Evolutionary conservation across 2,113 vertebrate genomes (phyloP).

Genomic region (Pogona vitticeps): DNA sequence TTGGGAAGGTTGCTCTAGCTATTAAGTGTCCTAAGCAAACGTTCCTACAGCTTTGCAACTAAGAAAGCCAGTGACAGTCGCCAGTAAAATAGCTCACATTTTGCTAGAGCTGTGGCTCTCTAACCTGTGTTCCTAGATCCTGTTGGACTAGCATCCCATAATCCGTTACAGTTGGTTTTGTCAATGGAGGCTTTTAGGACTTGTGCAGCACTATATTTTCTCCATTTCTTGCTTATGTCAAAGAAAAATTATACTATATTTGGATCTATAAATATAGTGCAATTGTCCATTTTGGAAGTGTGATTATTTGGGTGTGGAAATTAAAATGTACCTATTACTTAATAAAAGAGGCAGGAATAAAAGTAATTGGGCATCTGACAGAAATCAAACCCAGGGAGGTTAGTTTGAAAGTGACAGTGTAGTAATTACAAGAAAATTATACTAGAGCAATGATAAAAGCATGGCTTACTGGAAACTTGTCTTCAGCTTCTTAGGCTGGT

Average conservation of each 20-base stretch:
- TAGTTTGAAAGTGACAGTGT: not conserved
- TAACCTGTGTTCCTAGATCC: too few species aligned
- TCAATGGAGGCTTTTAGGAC: not conserved
- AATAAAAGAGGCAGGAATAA: not conserved
- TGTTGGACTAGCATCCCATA: not conserved
- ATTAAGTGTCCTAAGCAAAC: not conserved
- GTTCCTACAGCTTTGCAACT: not conserved
- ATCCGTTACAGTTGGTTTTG: constrained; percentile 1
- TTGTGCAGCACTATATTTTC: too few species aligned
- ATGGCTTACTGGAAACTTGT: not conserved
- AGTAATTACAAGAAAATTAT: not conserved
- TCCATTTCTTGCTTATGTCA: not conserved
- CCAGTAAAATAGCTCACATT: too few species aligned
- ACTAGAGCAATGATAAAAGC: not conserved
- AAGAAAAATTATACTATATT: not conserved
- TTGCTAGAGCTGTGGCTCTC: too few species aligned
- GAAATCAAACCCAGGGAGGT: not conserved
- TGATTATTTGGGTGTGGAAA: not conserved
- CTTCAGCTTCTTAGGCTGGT: not conserved
- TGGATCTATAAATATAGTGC: not conserved
- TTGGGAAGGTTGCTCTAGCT: not conserved
- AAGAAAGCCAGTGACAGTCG: not conserved
- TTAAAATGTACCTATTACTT: too few species aligned
- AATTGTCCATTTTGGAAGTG: not conserved
- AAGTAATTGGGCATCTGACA: not conserved